Evolutionary conservation across 2,113 vertebrate genomes (phyloP), one percentile per base, ranked within the genome.

Genomic region (Talpa occidentalis): DNA sequence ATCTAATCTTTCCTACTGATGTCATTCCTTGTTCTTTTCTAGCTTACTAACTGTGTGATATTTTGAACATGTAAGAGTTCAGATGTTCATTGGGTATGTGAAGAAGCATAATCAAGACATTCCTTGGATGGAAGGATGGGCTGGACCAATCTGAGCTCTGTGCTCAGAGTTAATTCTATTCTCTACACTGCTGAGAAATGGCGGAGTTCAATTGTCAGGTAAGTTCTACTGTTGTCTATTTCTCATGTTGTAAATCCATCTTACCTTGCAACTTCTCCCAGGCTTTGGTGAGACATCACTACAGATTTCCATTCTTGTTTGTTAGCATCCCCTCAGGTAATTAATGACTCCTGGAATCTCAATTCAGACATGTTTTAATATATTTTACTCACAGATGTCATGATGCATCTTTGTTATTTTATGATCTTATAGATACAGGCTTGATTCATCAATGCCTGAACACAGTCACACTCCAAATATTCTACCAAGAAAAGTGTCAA

Each of bases 131-230:
- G 10, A 26, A 22, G 21, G 54, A 22, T 7, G 28, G 10, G 15
- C 19, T 15, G 21, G 47, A 10, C 24, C 44, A 26, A 21, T 56
- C 14, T 70, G 26, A 6, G 0, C 11, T n/a, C n/a, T n/a, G 19
- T 32, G 37, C 14, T 62, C 15, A 6, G 4, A 30, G 24, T 5
- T 6, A 16, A 1, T 70, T 83, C 59, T 83, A 12, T 14, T 54
- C 77, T 37, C 2, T 6, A 37, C 2, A 1, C 3, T 14, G 4
- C 37, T 2, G 4, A 32, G 12, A 19, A 1, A 30, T 54, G 7
- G 30, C 3, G 17, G 26, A 16, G 8, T 24, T 3, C 26, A 30
- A 62, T 9, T 22, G 10, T 10, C 47, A 69, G 49, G 54, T 44
- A 69, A 54, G 11, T 14, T 83, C 30, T 37, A 26, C 32, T 76